Evolutionary conservation across 2,888 invertebrate species (phyloP), one percentile per base, ranked within the genome.

Genomic region (Danaus chrysippus): DNA sequence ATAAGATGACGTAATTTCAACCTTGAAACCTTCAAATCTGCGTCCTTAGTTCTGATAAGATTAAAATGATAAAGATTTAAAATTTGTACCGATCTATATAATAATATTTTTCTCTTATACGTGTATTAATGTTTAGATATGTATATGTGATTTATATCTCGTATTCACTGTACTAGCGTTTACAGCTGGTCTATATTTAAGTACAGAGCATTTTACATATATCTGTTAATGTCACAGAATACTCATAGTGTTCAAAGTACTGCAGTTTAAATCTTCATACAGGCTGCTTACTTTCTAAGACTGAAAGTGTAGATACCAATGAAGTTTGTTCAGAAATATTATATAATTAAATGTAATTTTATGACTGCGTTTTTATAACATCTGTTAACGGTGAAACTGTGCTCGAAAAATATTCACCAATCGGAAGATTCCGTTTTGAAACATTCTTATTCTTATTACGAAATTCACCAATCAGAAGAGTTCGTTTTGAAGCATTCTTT

Each of bases 111-210:
- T 72, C 72, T 73, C 73, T 68, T 72, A 64, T 72, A 72, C 56
- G 64, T 67, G 68, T 73, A 71, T 71, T 73, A 70, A 73, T 71
- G 68, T 72, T 71, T 72, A 68, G 69, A 70, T 23, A 58, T 72
- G 65, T 71, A 68, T 71, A 63, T 68, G 43, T 65, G 60, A 66
- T 66, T 65, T 55, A 61, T 59, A 57, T 61, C 41, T 56, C 42
- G 56, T 19, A 56, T 52, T 34, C 23, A 34, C 44, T 54, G 46
- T 42, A 44, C 13, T 42, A 58, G 23, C 52, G 41, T 62, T 53
- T 34, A 15, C 10, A 23, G 46, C 44, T 57, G 61, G 61, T 61
- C 46, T 66, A 63, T 59, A 56, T 62, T 58, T 59, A 43, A 63
- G 52, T 59, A 56, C 56, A 8, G 56, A 63, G 59, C 42, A 63